Conservation (phyloP, 92 coral and sea anemone genomes). For the Parazoanthus darwini region DNA sequence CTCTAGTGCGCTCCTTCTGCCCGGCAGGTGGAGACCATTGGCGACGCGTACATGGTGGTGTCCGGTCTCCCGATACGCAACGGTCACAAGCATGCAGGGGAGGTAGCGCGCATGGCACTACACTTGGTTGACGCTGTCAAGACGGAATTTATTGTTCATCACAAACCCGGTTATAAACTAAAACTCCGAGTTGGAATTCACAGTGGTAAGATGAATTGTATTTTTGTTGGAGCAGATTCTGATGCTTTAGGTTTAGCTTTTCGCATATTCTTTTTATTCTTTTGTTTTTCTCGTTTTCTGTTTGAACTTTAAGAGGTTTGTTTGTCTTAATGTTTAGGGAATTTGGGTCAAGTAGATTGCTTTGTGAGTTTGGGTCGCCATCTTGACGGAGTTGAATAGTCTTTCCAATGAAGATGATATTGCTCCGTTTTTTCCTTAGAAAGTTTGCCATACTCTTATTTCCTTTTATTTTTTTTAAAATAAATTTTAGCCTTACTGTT, state of each 20-base stretch:
- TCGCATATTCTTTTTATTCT: not conserved
- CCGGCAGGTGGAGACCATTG: slow-evolving; percentile 99
- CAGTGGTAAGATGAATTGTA: slow-evolving; percentile 64
- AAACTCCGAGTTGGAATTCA: slow-evolving; percentile 94
- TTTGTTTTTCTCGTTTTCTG: not conserved
- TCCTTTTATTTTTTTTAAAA: no score
- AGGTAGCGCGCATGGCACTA: slow-evolving; percentile 93
- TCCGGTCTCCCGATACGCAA: slow-evolving; percentile 97
- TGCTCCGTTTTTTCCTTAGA: no score
- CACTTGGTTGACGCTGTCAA: slow-evolving; percentile 91
- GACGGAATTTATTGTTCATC: slow-evolving; percentile 83
- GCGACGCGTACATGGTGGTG: slow-evolving; percentile 99
- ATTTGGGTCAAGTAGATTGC: no score
- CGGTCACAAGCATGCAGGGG: slow-evolving; percentile 91
- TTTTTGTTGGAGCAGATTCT: not conserved
- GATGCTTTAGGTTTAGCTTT: not conserved
- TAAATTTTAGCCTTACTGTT: no score
- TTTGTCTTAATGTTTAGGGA: no score
- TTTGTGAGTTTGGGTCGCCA: no score
- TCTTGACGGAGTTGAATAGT: no score
- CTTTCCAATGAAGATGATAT: no score
- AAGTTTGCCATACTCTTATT: no score
- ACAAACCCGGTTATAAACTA: slow-evolving; percentile 83
- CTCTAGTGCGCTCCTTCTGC: slow-evolving; percentile 99
- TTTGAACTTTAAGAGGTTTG: no score